Base-by-base conservation (phyloP, 2,797 vertebrate species). In the Sebastes hubbsi region DNA sequence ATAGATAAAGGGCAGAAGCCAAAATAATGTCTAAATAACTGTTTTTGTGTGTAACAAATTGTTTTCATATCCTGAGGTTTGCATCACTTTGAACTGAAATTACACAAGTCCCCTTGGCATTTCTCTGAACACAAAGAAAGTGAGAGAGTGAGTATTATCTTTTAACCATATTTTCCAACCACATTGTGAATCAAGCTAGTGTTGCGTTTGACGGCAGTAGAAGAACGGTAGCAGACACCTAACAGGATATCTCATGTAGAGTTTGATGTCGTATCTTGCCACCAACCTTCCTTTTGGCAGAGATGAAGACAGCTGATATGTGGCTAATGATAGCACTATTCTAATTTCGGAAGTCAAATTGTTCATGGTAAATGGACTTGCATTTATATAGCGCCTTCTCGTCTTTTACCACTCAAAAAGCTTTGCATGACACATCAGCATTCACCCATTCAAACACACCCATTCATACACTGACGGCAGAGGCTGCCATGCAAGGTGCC, bases 161-260 rank as follows among this genome's bases (percentile, higher is more conserved):
- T 80, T 32, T 36, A 52, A 76, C 36, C n/a, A 68, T n/a, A 77
- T 68, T 69, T 80, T 78, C 65, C 74, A 60, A 78, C 76, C 72
- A 75, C 76, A 81, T 64, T 18, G 2, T 2, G 30, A 58, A 12
- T 25, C 4, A 3, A 49, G 14, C 52, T 16, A 20, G 4, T 9
- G 34, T 36, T 36, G 34, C 0, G 2, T 36, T 36, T 36, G 11
- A 36, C 2, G 4, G 34, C 34, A 12, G 34, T 36, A 36, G 34
- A 36, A 36, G 34, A 36, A 36, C 4, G 11, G 34, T 36, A 36
- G 34, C 34, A 36, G 34, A 36, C 34, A 36, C 34, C 34, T 5
- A 36, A 36, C 34, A 36, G 34, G 34, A 12, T 36, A 12, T 14
- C 13, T 56, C 2, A 18, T 24, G 20, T 16, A 14, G 6, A 30